A percentile compares a stretch with the other conserved stretches of the same genome.
phyloP scores from a whole-genome alignment of 2,888 invertebrate genomes.

The Microctonus aethiopoides region DNA sequence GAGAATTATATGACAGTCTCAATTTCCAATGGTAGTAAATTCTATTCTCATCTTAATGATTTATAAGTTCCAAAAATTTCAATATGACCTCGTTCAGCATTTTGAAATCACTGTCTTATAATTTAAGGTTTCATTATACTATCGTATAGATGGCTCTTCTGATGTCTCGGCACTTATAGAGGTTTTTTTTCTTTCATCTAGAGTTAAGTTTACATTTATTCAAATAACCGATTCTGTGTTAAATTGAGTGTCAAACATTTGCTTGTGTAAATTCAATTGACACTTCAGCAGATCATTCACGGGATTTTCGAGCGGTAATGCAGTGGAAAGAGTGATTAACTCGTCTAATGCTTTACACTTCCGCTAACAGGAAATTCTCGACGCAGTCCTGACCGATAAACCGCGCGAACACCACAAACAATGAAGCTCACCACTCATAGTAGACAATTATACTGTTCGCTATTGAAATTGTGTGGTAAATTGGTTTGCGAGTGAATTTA shows the following conservation, averaged over 20 bases:
- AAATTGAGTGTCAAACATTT: neutral
- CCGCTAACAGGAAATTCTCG: slow-evolving; percentile 31
- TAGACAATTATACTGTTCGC: slow-evolving; percentile 22
- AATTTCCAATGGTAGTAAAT: neutral
- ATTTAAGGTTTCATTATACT: neutral
- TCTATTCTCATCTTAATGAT: neutral
- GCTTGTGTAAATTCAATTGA: neutral
- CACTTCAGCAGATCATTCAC: neutral
- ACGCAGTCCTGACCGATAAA: slow-evolving; percentile 26
- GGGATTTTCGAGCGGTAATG: neutral
- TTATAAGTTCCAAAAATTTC: neutral
- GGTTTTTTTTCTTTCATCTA: neutral
- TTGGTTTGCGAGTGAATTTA: neutral
- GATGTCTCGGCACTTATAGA: neutral
- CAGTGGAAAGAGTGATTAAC: neutral
- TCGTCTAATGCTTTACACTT: slow-evolving; percentile 7
- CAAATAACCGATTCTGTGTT: too few species aligned
- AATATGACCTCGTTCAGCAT: neutral
- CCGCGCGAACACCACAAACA: slow-evolving; percentile 25
- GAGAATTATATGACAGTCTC: neutral
- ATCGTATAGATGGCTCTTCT: neutral
- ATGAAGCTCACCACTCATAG: slow-evolving; percentile 13
- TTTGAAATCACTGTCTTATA: neutral
- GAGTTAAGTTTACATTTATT: neutral
- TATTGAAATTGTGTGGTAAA: slow-evolving; percentile 16